Evolutionary conservation across 2,113 vertebrate genomes (phyloP), one percentile per base, ranked within the genome.

Genomic region (Laterallus jamaicensis): DNA sequence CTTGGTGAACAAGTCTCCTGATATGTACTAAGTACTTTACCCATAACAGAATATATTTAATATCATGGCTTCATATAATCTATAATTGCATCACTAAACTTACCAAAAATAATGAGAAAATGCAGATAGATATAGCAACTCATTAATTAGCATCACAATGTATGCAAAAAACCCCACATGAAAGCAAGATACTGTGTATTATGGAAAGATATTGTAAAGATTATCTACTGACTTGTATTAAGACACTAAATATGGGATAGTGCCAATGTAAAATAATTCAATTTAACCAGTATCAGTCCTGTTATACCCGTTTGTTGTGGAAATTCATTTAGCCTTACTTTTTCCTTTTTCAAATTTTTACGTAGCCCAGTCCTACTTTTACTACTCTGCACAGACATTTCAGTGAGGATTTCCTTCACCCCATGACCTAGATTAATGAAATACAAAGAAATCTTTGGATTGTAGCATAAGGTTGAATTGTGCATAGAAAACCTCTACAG

Each of bases 101-200:
- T 49, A 55, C 9, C 52, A 31, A 84, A 86, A 88, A 81, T 40
- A 24, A 60, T 67, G 49, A 91, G 18, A 81, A 82, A 84, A 89
- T 32, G 12, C 29, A 42, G 22, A 47, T 19, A 75, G 22, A 6
- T 37, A 42, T 21, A 49, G 21, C 9, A 58, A 10, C 31, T 86
- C 70, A 49, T 26, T 56, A 83, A 85, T 71, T 39, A 83, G 14
- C 24, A 77, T 13, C 22, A 60, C 22, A 49, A 2, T 16, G 11
- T 62, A 39, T 35, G 50, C 28, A 76, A 82, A 92, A 78, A 56
- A 6, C 0, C 1, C 0, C 2, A 54, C 2, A 26, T 10, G 80
- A 86, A 69, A 66, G 16, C 22, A 76, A 62, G 10, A 28, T 25
- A 44, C 13, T 49, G 9, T 32, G 50, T 14, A 31, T 25, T 67